Evolutionary conservation across 2,113 vertebrate species (phyloP), one percentile per base, ranked within the genome.

Genomic region (Phaethornis superciliosus): DNA sequence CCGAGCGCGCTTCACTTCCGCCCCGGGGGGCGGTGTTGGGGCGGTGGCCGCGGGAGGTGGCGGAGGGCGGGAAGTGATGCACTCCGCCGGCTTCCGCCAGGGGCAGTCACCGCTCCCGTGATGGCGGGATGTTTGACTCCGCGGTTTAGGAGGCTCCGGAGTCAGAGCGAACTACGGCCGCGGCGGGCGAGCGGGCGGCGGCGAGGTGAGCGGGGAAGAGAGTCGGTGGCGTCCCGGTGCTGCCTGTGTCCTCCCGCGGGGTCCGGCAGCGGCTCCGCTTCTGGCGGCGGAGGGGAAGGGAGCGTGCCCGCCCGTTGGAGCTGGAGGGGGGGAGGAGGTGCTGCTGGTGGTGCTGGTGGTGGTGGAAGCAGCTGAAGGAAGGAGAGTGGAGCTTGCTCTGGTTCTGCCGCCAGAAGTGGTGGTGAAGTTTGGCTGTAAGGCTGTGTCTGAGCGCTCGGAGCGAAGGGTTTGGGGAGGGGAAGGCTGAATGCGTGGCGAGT

Each of bases 91-190:
- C 80, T 95, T 94, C 92, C 94, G 92, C 26, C 47, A 12, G 37
- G 37, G 37, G 56, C 46, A 63, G 78, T 77, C 7, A 33, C 2
- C 17, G 84, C n/a, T 4, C 32, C 9, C 11, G 3, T 2, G 0
- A 58, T 22, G 83, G 96, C 92, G 80, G 81, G 28, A 18, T 27
- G 30, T 97, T 97, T 96, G 90, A 97, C 88, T 93, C 80, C 42
- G 13, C 42, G 68, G 12, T 97, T 96, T 30, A 13, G 60, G 12
- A 49, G 28, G 33, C 40, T 93, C 12, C 35, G 37, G 19, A 64
- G 85, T 32, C 84, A 24, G 68, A 88, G 77, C 12, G 72, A 93
- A 27, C 10, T 94, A 2, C 56, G 40, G 27, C 10, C 12, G 7
- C 35, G 28, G 47, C 28, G 7, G 8, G 37, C 46, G 16, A 6